Evolutionary conservation across 2,113 vertebrate genomes (phyloP).

Genomic region (Tetrao urogallus): DNA sequence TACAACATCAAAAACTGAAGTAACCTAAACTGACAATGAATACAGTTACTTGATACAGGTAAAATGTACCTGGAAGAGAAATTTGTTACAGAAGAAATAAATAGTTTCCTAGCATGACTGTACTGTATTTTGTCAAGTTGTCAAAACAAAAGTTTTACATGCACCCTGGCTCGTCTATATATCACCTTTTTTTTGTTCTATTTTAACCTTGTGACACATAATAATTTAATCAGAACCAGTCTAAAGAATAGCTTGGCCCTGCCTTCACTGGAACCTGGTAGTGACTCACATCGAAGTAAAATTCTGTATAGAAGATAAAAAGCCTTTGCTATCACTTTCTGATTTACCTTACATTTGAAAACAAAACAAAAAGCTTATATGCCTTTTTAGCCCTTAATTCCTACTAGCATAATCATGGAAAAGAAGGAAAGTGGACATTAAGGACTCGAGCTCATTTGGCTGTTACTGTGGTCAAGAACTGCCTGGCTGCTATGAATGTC

Average conservation of each 20-base stretch:
- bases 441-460: neutral
- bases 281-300: neutral
- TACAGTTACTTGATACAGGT: neutral
- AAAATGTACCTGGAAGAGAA: neutral
- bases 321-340: neutral
- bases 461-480: neutral
- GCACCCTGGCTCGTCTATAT: rapidly evolving
- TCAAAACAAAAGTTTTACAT: neutral
- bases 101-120: neutral
- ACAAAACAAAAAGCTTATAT: too few relatives aligned
- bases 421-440: neutral
- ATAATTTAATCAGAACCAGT: neutral
- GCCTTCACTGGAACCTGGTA: neutral
- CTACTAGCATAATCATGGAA: neutral
- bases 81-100: neutral
- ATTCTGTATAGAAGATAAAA: neutral
- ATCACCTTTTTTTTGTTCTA: neutral
- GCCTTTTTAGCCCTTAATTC: neutral
- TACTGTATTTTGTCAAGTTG: neutral
- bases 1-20: neutral
- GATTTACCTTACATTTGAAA: rapidly evolving
- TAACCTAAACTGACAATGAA: neutral
- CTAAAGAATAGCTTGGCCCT: neutral
- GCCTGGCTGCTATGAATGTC: neutral
- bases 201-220: neutral